Evolutionary conservation across 2,888 invertebrate species (phyloP).

Genomic region (Ormyrus nitidulus): DNA sequence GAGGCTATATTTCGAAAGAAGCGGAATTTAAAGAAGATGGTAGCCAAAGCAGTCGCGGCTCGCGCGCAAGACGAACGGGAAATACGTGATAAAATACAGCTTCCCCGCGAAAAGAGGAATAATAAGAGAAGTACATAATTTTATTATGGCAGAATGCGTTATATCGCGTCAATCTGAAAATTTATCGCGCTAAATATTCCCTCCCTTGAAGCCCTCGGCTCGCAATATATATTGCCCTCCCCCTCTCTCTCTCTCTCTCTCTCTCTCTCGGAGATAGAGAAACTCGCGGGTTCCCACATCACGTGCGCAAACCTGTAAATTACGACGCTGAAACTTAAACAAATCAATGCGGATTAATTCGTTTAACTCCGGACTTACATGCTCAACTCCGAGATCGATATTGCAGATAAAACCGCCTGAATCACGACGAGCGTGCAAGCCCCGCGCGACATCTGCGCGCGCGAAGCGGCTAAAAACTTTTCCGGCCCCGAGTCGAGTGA

Average conservation of each 20-base stretch:
- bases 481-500: conserved; percentile 8
- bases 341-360: conserved; percentile 59
- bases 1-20: conserved; percentile 25
- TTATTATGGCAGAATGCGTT: conserved; percentile 59
- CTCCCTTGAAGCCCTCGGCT: conserved; percentile 25
- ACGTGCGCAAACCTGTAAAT: conserved; percentile 52
- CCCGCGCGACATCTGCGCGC: conserved; percentile 41
- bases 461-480: conserved; percentile 36
- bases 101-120: conserved; percentile 10
- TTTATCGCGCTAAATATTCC: conserved; percentile 60
- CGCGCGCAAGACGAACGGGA: conserved; percentile 10
- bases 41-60: conserved; percentile 5
- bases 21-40: conserved; percentile 39
- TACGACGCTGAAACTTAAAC: conserved; percentile 56
- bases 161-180: conserved; percentile 64
- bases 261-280: conserved; percentile 26
- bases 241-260: conserved; percentile 25
- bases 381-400: conserved; percentile 49
- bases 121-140: conserved; percentile 53
- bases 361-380: conserved; percentile 54
- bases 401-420: conserved; percentile 49
- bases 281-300: conserved; percentile 54
- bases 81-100: conserved; percentile 42
- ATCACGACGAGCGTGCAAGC: conserved; percentile 15
- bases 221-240: conserved; percentile 51